A percentile compares a stretch with the other conserved stretches of the same genome.
Evolutionary conservation across 2,113 vertebrate species (phyloP).

Genomic region (Gnathonemus longibarbis): DNA sequence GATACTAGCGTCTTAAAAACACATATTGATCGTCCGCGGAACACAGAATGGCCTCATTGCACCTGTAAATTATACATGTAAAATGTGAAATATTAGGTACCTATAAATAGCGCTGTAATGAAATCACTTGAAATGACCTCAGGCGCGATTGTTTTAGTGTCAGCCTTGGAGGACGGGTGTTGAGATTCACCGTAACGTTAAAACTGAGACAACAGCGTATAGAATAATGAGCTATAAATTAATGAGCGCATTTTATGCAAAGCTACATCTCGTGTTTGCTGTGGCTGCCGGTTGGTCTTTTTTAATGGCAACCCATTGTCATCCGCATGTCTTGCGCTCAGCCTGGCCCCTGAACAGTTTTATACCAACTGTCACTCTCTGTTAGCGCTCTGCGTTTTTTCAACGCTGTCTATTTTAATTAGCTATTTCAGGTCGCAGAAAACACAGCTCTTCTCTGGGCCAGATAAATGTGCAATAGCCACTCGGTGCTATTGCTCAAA

Average conservation of each 20-base stretch:
- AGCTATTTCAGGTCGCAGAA: conserved; percentile 34
- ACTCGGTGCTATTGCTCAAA: conserved; percentile 52
- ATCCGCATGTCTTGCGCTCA: conserved; percentile 11
- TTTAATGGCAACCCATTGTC: conserved; percentile 19
- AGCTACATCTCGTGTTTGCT: conserved; percentile 1
- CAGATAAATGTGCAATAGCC: conserved; percentile 50
- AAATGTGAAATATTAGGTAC: not conserved
- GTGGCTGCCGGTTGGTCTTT: not conserved
- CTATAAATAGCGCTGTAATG: conserved; percentile 1
- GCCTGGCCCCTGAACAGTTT: conserved; percentile 20
- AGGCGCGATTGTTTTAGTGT: not conserved
- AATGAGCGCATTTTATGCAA: not conserved
- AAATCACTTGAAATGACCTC: conserved; percentile 14
- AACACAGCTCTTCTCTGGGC: conserved; percentile 44
- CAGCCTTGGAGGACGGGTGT: not conserved
- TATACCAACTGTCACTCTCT: conserved; percentile 35
- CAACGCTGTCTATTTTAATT: conserved; percentile 35
- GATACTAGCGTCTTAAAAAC: not conserved
- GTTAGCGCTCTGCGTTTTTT: conserved; percentile 24
- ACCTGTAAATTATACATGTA: not conserved
- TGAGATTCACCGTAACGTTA: not conserved
- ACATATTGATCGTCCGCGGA: not conserved
- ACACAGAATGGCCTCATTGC: not conserved
- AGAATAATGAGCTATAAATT: not conserved
- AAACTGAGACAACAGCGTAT: not conserved